Base-by-base conservation (phyloP, 2,797 vertebrate genomes). In the Odontamblyopus rebecca region DNA sequence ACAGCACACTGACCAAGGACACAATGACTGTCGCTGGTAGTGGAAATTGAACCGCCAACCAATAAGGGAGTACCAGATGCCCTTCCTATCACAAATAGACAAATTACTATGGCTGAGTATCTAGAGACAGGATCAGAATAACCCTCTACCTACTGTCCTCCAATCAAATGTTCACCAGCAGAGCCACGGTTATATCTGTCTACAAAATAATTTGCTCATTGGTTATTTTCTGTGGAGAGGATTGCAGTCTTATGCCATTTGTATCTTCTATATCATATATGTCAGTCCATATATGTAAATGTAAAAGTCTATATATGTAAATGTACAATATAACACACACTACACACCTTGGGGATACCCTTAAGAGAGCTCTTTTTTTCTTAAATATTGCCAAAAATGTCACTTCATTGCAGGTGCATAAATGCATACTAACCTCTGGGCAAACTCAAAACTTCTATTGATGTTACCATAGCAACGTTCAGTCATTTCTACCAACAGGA, bases 391-490 rank as follows among this genome's bases (percentile, higher is more conserved):
- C 11, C 4, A 41, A 41, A 44, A 41, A 63, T 26, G 35, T 63
- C 35, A 63, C 19, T 26, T 44, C 35, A 13, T 44, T 26, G 61
- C 61, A 63, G 61, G 30, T 35, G 60, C 9, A 38, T 9, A 38
- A 35, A 26, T 27, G 63, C 41, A 16, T 27, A 29, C 41, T 50
- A 13, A 50, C 41, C 44, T 66, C 23, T 16, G 44, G 44, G 63
- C 23, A 50, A 50, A 50, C 41, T 50, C 26, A 44, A 50, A 38
- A 66, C 63, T 50, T 66, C 50, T 50, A 66, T 50, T 66, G 63
- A 66, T 51, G 63, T 66, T 51, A 29, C 63, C 63, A 66, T 66
- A 26, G 63, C 23, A 66, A 66, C 63, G 12, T 6, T 51, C 63
- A 29, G 63, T 29, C 23, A 8, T 16, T 29, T 18, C 23, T 50